A percentile compares a stretch with the other conserved stretches of the same genome.
Conservation (phyloP, 2,113 vertebrate species). For the Phrynosoma platyrhinos region DNA sequence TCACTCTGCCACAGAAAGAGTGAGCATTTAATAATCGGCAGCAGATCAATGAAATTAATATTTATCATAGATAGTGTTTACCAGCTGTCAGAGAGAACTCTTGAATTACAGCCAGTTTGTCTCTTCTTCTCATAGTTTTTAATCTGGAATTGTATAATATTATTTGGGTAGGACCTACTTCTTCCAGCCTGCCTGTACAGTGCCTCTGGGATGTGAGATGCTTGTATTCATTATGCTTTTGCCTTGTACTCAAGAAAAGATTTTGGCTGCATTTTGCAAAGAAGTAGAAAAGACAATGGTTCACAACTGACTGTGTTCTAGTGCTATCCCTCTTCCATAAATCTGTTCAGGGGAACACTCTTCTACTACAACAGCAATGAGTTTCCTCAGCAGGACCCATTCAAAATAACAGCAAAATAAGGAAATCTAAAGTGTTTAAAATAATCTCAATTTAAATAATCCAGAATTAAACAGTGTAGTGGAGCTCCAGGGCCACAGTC, state of each 20-base stretch:
- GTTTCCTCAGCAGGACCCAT: background rate
- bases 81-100: slow-evolving; percentile 4
- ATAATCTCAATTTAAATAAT: background rate
- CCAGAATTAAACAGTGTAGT: background rate
- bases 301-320: background rate
- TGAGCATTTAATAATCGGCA: background rate
- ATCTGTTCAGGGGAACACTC: background rate
- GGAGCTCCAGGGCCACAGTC: background rate
- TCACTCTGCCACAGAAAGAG: background rate
- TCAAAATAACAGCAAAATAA: background rate
- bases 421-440: background rate
- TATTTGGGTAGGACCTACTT: background rate
- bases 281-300: background rate
- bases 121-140: background rate
- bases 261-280: background rate
- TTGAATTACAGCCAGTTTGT: background rate
- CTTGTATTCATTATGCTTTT: background rate
- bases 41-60: slow-evolving; percentile 36
- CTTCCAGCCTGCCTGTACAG: background rate
- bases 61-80: slow-evolving; percentile 12
- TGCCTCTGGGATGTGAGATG: background rate
- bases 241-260: background rate
- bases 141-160: slow-evolving; percentile 6
- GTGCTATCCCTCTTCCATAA: background rate
- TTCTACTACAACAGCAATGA: background rate